Evolutionary conservation across 2,113 vertebrate species (phyloP), one percentile per base, ranked within the genome.

Genomic region (Oncorhynchus kisutch): DNA sequence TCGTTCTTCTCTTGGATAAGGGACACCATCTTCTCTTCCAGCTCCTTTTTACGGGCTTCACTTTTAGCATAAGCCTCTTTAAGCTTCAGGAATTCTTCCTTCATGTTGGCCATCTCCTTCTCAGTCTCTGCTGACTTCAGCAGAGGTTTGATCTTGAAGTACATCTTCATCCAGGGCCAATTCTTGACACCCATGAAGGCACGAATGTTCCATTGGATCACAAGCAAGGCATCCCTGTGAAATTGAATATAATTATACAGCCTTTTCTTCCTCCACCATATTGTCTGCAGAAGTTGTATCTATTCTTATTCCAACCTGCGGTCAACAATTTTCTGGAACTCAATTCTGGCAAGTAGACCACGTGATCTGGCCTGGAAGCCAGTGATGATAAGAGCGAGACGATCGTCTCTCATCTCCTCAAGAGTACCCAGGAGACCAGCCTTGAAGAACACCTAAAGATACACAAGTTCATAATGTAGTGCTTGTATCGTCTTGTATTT

Each of bases 1-100:
- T 97, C 95, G 0, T 96, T 97, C 89, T 97, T 97, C 84, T 97
- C 96, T 91, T 97, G 96, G 72, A 97, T 83, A 81, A 96, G 72
- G 0, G 94, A 93, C 3, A 95, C 95, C 93, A 94, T 96, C 85
- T 95, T 96, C 82, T 96, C 95, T 76, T 96, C 95, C 77, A 96
- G 89, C 73, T 96, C 95, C 67, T 96, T 96, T 51, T 90, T 92
- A 25, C 95, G 92, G 0, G 89, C 71, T 22, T 96, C 95, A 0
- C 94, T 93, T 87, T 96, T 96, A 60, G 94, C 95, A 76, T 94
- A 88, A 0, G 95, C 80, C 1, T 96, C 95, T 85, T 96, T 96
- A 45, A 96, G 67, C 51, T 94, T 93, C 5, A 84, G 85, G 0
- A 94, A 95, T 87, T 96, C 95, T 49, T 96, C 95, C 78, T 96